A percentile compares a stretch with the other conserved stretches of the same genome.
Evolutionary conservation across 2,113 vertebrate species (phyloP).

Genomic region (Columbina picui): DNA sequence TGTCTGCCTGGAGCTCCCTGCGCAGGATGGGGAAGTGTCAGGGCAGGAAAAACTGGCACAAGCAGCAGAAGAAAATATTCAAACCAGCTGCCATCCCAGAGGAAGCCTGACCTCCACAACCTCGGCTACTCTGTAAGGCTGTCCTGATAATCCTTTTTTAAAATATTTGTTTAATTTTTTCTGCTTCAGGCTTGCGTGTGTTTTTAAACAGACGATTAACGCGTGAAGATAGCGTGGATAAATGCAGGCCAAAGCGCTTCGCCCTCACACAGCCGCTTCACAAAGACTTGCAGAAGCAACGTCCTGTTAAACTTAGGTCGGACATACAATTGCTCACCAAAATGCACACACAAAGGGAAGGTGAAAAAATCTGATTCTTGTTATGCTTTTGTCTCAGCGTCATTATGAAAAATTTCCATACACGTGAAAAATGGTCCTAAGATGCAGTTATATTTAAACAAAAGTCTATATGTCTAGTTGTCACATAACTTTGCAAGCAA

Average conservation of each 20-base stretch:
- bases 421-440: neutral
- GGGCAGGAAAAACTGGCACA: no score
- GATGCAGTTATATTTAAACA: neutral
- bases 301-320: neutral
- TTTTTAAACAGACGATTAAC: neutral
- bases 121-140: neutral
- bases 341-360: neutral
- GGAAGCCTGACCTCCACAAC: no score
- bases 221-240: neutral
- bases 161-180: neutral
- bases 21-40: no score
- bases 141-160: no score
- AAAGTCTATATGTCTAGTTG: neutral
- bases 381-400: neutral
- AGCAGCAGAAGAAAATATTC: neutral
- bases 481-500: neutral
- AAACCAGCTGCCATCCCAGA: no score
- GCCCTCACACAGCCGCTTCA: neutral
- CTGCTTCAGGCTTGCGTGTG: neutral
- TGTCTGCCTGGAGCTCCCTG: no score
- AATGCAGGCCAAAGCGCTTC: neutral
- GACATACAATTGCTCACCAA: neutral
- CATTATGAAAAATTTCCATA: neutral
- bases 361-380: neutral
- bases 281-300: neutral